Base-by-base conservation (phyloP, 2,797 vertebrate species). In the Gadopsis bispinosus region DNA sequence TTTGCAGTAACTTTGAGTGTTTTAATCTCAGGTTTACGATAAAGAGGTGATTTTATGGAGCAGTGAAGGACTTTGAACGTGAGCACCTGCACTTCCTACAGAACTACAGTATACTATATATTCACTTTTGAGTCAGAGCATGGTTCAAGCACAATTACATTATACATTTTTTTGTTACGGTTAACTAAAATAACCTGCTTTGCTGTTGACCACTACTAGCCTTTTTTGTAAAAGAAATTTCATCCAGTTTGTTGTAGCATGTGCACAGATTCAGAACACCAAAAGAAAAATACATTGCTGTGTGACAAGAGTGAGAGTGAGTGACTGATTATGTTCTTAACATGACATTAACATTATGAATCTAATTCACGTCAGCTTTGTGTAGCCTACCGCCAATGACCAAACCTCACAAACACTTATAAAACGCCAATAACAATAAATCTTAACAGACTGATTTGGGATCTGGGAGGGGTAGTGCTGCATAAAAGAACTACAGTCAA, bases 321-420 rank as follows among this genome's bases (percentile, higher is more conserved):
- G 2, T 4, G 35, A 47, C 10, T 19, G n/a, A 55, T 56, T 26
- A 55, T 19, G 19, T 35, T 48, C 13, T 43, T 31, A 62, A 68
- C 22, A 48, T 17, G 37, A 31, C 22, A 51, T 4, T 45, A 35
- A 3, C 16, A 37, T 65, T 47, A 73, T 31, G 47, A 64, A 16
- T 69, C 51, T 41, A 54, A 56, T 56, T 22, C 58, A 63, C 58
- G 19, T 51, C 7, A 43, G 33, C 61, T 22, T 63, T 60, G n/a
- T 13, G 19, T 50, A 10, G 37, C 37, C 37, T 10, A 37, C 37
- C 37, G 37, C 4, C 29, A 69, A 33, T 41, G 56, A 62, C 22
- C 16, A 31, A 7, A 29, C 39, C 12, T 71, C 22, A 43, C 12
- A 5, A 61, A 54, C 33, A 26, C 39, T 39, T 58, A 12, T 19